These are phyloP conservation scores for Lepilemur septentrionalis DNA, from an alignment of 2,797 vertebrate species.

Conservation along the genomic window DNA sequence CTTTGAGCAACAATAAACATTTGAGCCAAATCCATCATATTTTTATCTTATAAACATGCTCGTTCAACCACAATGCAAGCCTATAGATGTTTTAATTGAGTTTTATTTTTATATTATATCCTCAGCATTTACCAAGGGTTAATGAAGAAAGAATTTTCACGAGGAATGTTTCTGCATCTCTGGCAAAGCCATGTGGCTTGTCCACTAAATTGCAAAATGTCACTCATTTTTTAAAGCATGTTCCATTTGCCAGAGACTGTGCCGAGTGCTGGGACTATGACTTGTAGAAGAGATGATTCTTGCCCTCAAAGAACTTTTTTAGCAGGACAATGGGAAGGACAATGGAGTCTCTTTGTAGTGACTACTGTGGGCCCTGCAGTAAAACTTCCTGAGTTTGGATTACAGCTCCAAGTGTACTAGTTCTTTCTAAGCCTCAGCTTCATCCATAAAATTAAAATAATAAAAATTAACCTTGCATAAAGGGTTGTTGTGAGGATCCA, in stretches of 20 bases:
- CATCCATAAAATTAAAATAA: background rate
- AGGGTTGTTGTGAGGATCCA: background rate
- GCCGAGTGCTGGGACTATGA: background rate
- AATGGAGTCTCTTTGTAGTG: background rate
- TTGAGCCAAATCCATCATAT: background rate
- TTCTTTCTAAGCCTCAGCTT: constrained; percentile 13
- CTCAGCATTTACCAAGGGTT: background rate
- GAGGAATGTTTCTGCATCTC: background rate
- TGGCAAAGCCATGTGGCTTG: background rate
- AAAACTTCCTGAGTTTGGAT: background rate
- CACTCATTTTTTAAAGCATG: background rate
- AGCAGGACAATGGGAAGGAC: background rate
- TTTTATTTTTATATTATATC: background rate
- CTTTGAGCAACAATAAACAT: background rate
- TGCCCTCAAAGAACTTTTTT: background rate
- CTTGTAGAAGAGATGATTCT: background rate
- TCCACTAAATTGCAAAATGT: background rate
- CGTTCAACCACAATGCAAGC: background rate
- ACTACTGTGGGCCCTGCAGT: background rate
- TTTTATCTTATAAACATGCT: background rate
- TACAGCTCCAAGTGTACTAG: background rate
- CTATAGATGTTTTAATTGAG: background rate
- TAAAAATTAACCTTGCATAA: background rate
- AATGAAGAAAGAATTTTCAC: constrained; percentile 5
- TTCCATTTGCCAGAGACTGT: background rate